These are phyloP conservation scores for Aricia artaxerxes DNA, from an alignment of 2,888 invertebrate species.

Conservation along the genomic window DNA sequence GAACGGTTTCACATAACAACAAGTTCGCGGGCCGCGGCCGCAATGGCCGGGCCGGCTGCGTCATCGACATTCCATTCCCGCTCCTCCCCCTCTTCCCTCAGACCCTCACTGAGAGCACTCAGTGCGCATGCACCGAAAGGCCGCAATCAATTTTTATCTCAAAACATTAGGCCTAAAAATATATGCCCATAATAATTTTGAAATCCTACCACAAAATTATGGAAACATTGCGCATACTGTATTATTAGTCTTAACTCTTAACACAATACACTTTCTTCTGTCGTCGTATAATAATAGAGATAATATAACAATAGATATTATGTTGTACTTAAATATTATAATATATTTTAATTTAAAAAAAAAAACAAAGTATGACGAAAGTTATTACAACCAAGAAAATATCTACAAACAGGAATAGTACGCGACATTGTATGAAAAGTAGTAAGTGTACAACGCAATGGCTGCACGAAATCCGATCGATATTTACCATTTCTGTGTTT, in stretches of 20 bases:
- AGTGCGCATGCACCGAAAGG: conserved; percentile 71
- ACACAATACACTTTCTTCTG: neutral
- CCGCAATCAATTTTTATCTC: conserved; percentile 51
- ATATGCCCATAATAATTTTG: neutral
- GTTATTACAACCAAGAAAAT: neutral
- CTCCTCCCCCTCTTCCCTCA: conserved; percentile 51
- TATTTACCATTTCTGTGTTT: conserved; percentile 72
- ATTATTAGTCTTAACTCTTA: neutral
- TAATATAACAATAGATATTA: neutral
- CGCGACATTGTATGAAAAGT: conserved; percentile 34
- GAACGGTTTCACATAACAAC: conserved; percentile 75
- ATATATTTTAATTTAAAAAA: neutral
- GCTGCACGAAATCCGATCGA: conserved; percentile 66
- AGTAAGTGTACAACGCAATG: conserved; percentile 52
- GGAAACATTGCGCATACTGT: neutral
- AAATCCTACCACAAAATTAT: neutral
- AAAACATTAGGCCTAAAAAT: conserved; percentile 29
- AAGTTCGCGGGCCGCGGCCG: conserved; percentile 68
- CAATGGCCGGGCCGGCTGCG: conserved; percentile 65
- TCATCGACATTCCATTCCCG: conserved; percentile 76
- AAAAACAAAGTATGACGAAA: neutral
- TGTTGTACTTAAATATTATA: neutral
- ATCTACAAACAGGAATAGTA: conserved; percentile 33
- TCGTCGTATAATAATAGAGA: too few relatives aligned
- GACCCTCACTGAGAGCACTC: conserved; percentile 51